phyloP scores from a whole-genome alignment of 2,113 vertebrate genomes.

The Egretta garzetta region DNA sequence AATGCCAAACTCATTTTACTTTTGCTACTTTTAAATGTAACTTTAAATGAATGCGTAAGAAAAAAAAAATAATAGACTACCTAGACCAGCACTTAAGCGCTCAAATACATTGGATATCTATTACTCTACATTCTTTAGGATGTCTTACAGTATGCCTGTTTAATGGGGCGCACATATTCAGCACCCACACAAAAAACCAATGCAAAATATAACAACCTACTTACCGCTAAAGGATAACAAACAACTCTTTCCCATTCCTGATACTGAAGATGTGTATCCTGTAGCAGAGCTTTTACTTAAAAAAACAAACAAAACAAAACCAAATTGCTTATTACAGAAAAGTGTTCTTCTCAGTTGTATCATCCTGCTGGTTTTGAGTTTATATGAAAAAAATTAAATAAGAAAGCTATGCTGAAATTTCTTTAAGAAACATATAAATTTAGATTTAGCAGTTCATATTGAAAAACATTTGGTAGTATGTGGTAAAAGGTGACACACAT shows the following conservation, averaged over 20 bases:
- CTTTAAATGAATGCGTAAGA: background rate
- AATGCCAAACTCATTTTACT: background rate
- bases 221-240: slow-evolving; percentile 77
- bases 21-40: background rate
- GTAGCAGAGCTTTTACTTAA: slow-evolving; percentile 75
- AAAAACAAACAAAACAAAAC: slow-evolving; percentile 29
- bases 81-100: background rate
- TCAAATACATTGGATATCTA: rapidly evolving
- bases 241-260: slow-evolving; percentile 71
- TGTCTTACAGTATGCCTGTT: background rate
- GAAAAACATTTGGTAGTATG: background rate
- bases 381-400: background rate
- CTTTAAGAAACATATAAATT: background rate
- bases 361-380: background rate
- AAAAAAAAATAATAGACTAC: background rate
- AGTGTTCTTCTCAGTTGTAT: background rate
- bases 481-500: background rate
- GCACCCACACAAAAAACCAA: background rate
- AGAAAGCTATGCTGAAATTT: background rate
- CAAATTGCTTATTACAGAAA: background rate
- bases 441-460: background rate
- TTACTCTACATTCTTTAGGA: background rate
- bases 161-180: background rate
- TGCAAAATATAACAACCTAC: slow-evolving; percentile 4
- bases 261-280: slow-evolving; percentile 59